Evolutionary conservation across 2,888 invertebrate genomes (phyloP), one percentile per base, ranked within the genome.

Genomic region (Balanococcus diminutus): DNA sequence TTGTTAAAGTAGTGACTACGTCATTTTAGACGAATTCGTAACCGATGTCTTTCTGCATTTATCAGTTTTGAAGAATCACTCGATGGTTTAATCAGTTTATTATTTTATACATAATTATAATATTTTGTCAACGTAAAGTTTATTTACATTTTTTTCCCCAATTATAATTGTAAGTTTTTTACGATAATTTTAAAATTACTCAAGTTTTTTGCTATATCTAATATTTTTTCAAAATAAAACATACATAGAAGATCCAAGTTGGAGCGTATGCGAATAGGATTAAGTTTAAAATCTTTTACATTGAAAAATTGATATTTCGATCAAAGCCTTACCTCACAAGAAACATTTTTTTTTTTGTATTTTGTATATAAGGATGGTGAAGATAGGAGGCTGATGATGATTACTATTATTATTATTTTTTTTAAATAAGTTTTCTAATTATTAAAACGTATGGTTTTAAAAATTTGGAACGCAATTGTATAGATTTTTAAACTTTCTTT

Each of bases 11-110:
- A 19, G 19, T 67, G 61, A 67, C 28, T 11, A 9, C 4, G 14
- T 67, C 28, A 28, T 67, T 28, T 9, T 28, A 0, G 61, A 11
- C 61, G 61, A 25, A 67, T 67, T 67, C 11, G 28, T 75, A 75
- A 75, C 75, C 75, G 36, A 32, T 75, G 75, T 75, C 75, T 75
- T 75, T 75, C 75, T 75, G 75, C 75, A 75, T 75, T 75, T 75
- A 75, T 75, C 36, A 75, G 75, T 75, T 75, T 75, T 32, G 75
- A 32, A 75, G 11, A 75, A 32, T 32, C 75, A n/a, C 19, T 75
- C 28, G 28, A 67, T 67, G 25, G 22, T 67, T 67, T 32, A 36
- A 32, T 75, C 32, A 32, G 75, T 75, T 75, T 51, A 51, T 61
- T 25, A 19, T 75, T 75, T 32, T 31, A 75, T 75, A 32, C 75